phyloP scores from a whole-genome alignment of 2,113 vertebrate species.

The Sphyrna mokarran region DNA sequence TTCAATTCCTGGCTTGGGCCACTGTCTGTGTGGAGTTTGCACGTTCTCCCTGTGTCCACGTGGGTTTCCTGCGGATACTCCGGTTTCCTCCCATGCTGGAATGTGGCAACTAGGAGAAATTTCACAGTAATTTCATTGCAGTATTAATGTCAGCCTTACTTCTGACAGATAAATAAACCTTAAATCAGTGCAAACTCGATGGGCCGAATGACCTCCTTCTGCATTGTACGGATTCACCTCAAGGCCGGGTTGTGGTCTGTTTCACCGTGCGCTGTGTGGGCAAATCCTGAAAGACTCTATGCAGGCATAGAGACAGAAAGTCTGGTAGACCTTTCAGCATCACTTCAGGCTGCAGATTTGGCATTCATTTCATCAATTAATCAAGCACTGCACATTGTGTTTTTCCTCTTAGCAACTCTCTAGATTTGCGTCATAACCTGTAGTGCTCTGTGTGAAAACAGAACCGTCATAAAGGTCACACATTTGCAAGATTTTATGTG shows the following conservation, averaged over 20 bases:
- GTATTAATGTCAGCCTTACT: too few species aligned
- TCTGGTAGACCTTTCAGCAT: not conserved
- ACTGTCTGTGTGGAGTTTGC: too few species aligned
- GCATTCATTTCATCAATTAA: slow-evolving; percentile 15
- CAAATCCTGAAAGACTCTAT: not conserved
- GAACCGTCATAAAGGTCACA: not conserved
- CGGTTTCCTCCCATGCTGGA: too few species aligned
- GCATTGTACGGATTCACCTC: too few species aligned
- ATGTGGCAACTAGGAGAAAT: too few species aligned
- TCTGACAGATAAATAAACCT: too few species aligned
- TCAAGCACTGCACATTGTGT: not conserved
- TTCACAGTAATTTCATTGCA: too few species aligned
- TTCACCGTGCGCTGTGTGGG: not conserved
- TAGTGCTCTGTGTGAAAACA: slow-evolving; percentile 4
- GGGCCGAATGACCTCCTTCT: too few species aligned
- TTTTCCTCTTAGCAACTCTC: not conserved
- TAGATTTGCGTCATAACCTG: not conserved
- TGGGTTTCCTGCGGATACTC: too few species aligned
- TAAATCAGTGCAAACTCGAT: too few species aligned
- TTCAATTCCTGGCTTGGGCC: too few species aligned
- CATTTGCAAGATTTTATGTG: not conserved
- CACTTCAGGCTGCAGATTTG: not conserved
- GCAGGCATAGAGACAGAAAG: not conserved
- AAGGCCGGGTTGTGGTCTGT: not conserved
- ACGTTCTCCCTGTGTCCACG: too few species aligned